A percentile compares a stretch with the other conserved stretches of the same genome.
Evolutionary conservation across 2,888 invertebrate genomes (phyloP).

Genomic region (Andrena trimmerana): DNA sequence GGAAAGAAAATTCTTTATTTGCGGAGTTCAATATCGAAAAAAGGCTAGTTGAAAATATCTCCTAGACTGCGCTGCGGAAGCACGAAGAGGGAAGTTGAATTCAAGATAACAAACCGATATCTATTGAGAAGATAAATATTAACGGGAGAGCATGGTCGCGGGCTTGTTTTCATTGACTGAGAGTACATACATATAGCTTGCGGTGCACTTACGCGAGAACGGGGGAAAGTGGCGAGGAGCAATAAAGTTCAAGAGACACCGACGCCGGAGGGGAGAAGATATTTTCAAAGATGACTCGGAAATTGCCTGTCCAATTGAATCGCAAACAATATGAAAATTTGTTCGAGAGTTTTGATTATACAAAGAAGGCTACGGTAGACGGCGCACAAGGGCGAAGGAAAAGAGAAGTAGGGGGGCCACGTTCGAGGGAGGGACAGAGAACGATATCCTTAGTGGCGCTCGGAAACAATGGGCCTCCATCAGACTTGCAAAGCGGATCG

Average conservation of each 20-base stretch:
- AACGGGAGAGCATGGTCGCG: conserved; percentile 43
- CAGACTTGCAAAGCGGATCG: conserved; percentile 83
- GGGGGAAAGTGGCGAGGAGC: conserved; percentile 57
- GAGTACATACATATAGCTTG: conserved; percentile 43
- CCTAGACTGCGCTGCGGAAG: neutral
- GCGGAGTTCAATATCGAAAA: conserved; percentile 18
- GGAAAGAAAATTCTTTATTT: neutral
- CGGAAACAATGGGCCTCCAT: conserved; percentile 82
- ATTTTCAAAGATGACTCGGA: conserved; percentile 82
- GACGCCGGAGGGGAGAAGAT: conserved; percentile 68
- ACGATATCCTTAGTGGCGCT: conserved; percentile 79
- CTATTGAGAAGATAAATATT: conserved; percentile 70
- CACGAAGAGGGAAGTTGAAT: conserved; percentile 44
- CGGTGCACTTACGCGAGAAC: conserved; percentile 59
- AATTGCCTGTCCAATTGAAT: conserved; percentile 85
- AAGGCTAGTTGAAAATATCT: conserved; percentile 28
- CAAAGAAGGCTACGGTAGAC: conserved; percentile 80
- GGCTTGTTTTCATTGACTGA: conserved; percentile 63
- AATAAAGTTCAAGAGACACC: conserved; percentile 45
- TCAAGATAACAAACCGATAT: conserved; percentile 67
- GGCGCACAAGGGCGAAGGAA: conserved; percentile 56
- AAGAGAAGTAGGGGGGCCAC: conserved; percentile 52
- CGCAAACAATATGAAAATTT: conserved; percentile 85
- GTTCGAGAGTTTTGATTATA: conserved; percentile 84
- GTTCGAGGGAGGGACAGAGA: conserved; percentile 64